These are phyloP conservation scores for Daboia siamensis DNA, from an alignment of 2,113 vertebrate species.

Conservation along the genomic window DNA sequence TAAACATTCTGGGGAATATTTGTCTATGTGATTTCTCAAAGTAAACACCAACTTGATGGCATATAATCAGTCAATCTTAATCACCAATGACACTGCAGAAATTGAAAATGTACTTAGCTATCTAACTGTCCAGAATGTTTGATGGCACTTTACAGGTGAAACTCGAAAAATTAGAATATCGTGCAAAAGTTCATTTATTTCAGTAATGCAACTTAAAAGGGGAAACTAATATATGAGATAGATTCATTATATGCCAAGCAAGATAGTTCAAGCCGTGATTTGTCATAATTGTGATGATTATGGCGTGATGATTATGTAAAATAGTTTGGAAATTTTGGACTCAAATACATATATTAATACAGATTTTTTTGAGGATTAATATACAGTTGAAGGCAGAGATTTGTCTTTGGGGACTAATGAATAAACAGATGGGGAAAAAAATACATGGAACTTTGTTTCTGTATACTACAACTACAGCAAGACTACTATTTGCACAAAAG, in stretches of 20 bases:
- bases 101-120: not conserved
- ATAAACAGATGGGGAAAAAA: not conserved
- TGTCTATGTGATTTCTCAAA: not conserved
- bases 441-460: not conserved
- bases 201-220: too few species aligned
- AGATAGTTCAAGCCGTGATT: too few species aligned
- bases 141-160: not conserved
- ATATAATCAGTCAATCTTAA: not conserved
- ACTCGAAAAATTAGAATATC: too few species aligned
- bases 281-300: too few species aligned
- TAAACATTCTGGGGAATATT: not conserved
- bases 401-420: not conserved
- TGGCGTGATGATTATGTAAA: not conserved
- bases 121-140: not conserved
- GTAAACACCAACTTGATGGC: not conserved
- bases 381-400: not conserved
- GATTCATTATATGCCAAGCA: too few species aligned
- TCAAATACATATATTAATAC: not conserved
- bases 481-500: not conserved
- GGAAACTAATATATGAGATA: too few species aligned
- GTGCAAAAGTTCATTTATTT: too few species aligned
- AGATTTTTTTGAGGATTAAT: not conserved
- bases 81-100: not conserved
- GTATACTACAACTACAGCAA: not conserved
- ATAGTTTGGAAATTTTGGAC: not conserved